These are phyloP conservation scores for Eupithecia dodoneata DNA, from an alignment of 2,888 invertebrate species.

Conservation along the genomic window DNA sequence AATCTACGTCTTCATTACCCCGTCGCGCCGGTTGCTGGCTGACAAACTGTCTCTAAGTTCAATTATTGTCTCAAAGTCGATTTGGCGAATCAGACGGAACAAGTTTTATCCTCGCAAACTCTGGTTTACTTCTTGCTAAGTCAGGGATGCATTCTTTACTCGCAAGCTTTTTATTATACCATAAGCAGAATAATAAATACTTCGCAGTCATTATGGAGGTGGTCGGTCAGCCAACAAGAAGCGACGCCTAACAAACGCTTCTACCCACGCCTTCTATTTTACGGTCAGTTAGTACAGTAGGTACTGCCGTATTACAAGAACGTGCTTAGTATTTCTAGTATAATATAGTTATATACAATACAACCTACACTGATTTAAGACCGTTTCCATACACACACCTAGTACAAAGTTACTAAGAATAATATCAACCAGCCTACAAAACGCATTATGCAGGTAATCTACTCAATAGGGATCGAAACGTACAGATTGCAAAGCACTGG, in stretches of 20 bases:
- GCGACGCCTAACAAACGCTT: conserved; percentile 48
- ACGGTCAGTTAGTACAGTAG: conserved; percentile 42
- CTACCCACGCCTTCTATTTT: conserved; percentile 51
- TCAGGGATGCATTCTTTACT: not conserved
- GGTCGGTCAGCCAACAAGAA: conserved; percentile 45
- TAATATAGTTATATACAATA: conserved; percentile 65
- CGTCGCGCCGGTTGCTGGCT: conserved; percentile 41
- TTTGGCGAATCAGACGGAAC: not conserved
- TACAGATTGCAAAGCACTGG: conserved; percentile 28
- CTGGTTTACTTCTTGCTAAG: not conserved
- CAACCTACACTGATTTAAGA: conserved; percentile 63
- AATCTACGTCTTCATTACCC: conserved; percentile 41
- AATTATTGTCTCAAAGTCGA: conserved; percentile 20
- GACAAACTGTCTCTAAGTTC: conserved; percentile 28
- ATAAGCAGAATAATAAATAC: not conserved
- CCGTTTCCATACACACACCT: conserved; percentile 60
- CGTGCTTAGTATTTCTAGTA: conserved; percentile 61
- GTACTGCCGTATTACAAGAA: conserved; percentile 48
- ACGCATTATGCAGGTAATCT: conserved; percentile 20
- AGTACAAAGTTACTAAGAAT: conserved; percentile 43
- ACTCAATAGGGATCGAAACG: conserved; percentile 31
- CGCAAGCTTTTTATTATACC: not conserved
- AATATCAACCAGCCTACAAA: conserved; percentile 47
- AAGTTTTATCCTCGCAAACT: not conserved
- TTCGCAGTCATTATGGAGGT: not conserved